A percentile compares a stretch with the other conserved stretches of the same genome.
Evolutionary conservation across 1,140 invertebrate genomes (phyloP).

Genomic region (Atopsyche davidsoni): DNA sequence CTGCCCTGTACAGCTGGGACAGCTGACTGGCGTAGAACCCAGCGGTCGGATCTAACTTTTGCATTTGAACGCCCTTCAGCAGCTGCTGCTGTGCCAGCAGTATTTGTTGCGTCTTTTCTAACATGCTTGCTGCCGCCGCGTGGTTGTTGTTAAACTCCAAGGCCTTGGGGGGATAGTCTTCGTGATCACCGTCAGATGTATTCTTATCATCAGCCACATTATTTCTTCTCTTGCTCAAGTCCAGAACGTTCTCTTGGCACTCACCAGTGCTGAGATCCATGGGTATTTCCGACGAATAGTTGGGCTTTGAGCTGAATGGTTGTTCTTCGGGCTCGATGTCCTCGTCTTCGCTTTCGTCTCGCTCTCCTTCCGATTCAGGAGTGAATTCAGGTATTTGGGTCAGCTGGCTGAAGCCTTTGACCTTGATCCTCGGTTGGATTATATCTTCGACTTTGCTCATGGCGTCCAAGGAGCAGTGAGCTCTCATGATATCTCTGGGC

Average conservation of each 20-base stretch:
- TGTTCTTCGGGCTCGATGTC: slow-evolving; percentile 21
- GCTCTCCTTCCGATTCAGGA: slow-evolving; percentile 40
- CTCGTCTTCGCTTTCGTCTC: slow-evolving; percentile 34
- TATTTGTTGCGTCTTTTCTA: slow-evolving; percentile 45
- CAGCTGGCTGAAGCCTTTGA: slow-evolving; percentile 56
- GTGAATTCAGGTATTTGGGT: slow-evolving; percentile 49
- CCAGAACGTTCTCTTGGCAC: slow-evolving; percentile 63
- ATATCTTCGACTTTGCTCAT: slow-evolving; percentile 25
- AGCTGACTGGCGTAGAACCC: slow-evolving; percentile 51
- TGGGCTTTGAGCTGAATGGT: slow-evolving; percentile 30
- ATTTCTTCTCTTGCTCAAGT: slow-evolving; percentile 76
- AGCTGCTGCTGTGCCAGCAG: slow-evolving; percentile 54
- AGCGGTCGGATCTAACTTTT: slow-evolving; percentile 49
- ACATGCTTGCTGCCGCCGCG: slow-evolving; percentile 33
- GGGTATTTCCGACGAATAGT: slow-evolving; percentile 53
- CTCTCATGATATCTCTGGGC: slow-evolving; percentile 21
- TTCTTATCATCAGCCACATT: slow-evolving; percentile 44
- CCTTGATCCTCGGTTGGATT: slow-evolving; percentile 51
- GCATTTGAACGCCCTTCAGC: slow-evolving; percentile 49
- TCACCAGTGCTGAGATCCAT: slow-evolving; percentile 66
- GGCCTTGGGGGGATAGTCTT: slow-evolving; percentile 32
- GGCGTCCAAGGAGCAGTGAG: slow-evolving; percentile 29
- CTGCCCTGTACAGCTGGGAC: slow-evolving; percentile 48
- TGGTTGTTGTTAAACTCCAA: slow-evolving; percentile 38
- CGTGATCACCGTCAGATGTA: slow-evolving; percentile 34